Conservation (phyloP, 1,140 invertebrate genomes). For the Drosophila funebris region DNA sequence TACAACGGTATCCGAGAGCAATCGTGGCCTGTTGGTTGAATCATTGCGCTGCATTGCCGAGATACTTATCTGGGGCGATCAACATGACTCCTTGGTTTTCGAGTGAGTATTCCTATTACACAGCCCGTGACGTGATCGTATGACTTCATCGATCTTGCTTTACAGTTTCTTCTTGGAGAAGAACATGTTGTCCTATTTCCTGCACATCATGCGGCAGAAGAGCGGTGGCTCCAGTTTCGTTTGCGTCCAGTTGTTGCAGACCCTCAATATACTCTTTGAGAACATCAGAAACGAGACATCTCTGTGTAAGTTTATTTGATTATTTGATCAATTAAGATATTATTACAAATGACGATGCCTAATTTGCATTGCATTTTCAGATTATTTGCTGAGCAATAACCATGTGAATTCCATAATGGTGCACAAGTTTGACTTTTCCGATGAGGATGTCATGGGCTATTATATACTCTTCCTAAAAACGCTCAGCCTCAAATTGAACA, state of each 20-base stretch:
- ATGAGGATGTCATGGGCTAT: conserved; percentile 99
- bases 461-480: conserved; percentile 99
- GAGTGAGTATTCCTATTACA: conserved; percentile 90
- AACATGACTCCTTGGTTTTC: conserved; percentile 99
- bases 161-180: conserved; percentile 99
- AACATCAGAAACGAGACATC: conserved; percentile 99
- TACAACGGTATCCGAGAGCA: conserved; percentile 97
- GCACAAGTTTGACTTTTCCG: conserved; percentile 99
- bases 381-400: conserved; percentile 99
- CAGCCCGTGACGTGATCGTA: not conserved
- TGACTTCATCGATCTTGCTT: conserved; percentile 56
- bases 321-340: too few relatives aligned
- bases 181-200: conserved; percentile 99
- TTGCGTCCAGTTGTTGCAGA: conserved; percentile 98
- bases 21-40: conserved; percentile 97
- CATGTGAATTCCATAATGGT: conserved; percentile 99
- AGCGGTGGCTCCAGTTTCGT: conserved; percentile 96
- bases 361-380: conserved; percentile 86
- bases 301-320: conserved; percentile 89
- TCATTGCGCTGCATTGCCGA: conserved; percentile 98
- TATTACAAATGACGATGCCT: not conserved
- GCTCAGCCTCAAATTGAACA: conserved; percentile 98
- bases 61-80: conserved; percentile 99
- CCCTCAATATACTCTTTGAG: conserved; percentile 99
- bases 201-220: conserved; percentile 98